phyloP scores from a whole-genome alignment of 2,113 vertebrate species.

The Dromaius novaehollandiae region DNA sequence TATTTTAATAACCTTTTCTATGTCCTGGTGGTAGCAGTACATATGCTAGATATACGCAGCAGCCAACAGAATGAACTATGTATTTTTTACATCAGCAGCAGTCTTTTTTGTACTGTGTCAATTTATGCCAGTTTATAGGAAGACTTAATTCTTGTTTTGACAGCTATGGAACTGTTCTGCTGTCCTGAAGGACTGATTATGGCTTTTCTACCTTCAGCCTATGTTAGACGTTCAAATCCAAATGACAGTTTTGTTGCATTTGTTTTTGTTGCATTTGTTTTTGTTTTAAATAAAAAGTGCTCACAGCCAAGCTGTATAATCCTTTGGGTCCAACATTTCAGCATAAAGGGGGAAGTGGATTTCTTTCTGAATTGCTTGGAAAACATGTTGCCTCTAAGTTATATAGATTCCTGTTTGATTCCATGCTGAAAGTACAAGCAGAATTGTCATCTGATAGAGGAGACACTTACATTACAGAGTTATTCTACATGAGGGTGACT shows the following conservation, averaged over 20 bases:
- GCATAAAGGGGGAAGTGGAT: background rate
- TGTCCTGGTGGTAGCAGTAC: background rate
- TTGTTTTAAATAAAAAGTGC: constrained; percentile 3
- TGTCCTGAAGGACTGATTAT: constrained; percentile 52
- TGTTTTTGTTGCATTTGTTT: constrained; percentile 13
- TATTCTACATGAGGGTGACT: background rate
- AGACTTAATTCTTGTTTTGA: constrained; percentile 61
- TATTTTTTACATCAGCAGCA: background rate
- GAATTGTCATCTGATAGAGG: background rate
- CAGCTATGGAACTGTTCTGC: constrained; percentile 16
- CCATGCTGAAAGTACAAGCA: background rate
- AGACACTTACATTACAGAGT: background rate
- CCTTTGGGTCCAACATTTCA: background rate
- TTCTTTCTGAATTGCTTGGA: background rate
- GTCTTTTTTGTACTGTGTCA: background rate
- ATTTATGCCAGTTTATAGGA: background rate
- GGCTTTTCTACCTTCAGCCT: constrained; percentile 10
- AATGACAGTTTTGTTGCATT: background rate
- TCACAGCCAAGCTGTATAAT: background rate
- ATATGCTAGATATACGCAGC: background rate
- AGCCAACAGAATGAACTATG: background rate
- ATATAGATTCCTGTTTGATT: background rate
- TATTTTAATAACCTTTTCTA: background rate
- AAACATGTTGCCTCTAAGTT: background rate
- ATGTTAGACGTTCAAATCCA: constrained; percentile 30